A percentile compares a stretch with the other conserved stretches of the same genome.
Evolutionary conservation across 2,888 invertebrate genomes (phyloP).

Genomic region (Pachydiplax longipennis): DNA sequence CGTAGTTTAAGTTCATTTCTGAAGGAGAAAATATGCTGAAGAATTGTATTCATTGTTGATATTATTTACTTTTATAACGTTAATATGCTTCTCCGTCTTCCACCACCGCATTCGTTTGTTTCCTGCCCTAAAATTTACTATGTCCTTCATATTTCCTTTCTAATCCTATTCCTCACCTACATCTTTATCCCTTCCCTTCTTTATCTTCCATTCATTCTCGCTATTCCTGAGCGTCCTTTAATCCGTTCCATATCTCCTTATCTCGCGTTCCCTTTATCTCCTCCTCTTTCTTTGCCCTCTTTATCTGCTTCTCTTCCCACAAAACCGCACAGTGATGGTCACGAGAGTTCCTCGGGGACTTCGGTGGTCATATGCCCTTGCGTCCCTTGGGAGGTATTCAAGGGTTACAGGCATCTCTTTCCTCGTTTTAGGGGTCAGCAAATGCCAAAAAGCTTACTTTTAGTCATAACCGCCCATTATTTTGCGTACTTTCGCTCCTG

Average conservation of each 20-base stretch:
- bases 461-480: background rate
- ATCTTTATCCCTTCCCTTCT: background rate
- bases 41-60: background rate
- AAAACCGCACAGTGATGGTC: slow-evolving; percentile 25
- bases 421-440: background rate
- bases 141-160: too few species aligned
- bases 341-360: slow-evolving; percentile 25
- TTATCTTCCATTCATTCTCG: background rate
- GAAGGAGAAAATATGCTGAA: background rate
- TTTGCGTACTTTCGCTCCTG: too few species aligned
- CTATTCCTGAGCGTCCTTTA: too few species aligned
- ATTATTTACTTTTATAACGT: background rate
- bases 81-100: background rate
- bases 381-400: background rate
- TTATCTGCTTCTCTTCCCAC: background rate
- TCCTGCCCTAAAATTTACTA: too few species aligned
- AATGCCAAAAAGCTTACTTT: too few species aligned
- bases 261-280: background rate
- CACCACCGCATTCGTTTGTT: background rate
- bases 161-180: too few species aligned
- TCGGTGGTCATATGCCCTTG: slow-evolving; percentile 21
- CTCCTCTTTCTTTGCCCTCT: background rate
- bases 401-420: background rate
- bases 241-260: background rate
- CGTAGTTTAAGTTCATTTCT: too few species aligned